Percentiles rank a stretch among this genome's conserved stretches.
Conservation (phyloP, 2,888 invertebrate genomes). For the Leptarthrus brevirostris region DNA sequence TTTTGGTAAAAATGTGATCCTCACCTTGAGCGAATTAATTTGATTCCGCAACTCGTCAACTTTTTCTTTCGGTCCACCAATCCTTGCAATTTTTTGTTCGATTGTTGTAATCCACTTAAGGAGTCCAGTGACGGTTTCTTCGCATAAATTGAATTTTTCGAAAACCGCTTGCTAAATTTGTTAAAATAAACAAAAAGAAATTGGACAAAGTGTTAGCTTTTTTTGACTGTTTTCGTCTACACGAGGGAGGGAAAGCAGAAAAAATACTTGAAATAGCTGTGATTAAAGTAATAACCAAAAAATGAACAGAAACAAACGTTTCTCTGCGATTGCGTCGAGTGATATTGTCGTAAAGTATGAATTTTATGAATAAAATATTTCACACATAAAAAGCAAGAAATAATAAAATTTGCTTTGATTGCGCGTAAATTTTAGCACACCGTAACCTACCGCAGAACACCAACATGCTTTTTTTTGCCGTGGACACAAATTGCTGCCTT, state of each 20-base stretch:
- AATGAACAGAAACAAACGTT: slow-evolving; percentile 14
- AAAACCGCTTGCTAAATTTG: slow-evolving; percentile 88
- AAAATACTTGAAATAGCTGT: slow-evolving; percentile 32
- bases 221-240: not conserved
- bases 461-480: not conserved
- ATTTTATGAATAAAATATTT: not conserved
- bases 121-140: slow-evolving; percentile 85
- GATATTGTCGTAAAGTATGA: slow-evolving; percentile 2
- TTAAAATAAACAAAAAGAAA: slow-evolving; percentile 44
- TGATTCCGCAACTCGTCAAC: slow-evolving; percentile 88
- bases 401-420: not conserved
- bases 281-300: slow-evolving; percentile 35
- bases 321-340: slow-evolving; percentile 35
- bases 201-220: slow-evolving; percentile 57
- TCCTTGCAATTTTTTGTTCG: slow-evolving; percentile 85
- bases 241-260: slow-evolving; percentile 10
- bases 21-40: slow-evolving; percentile 86
- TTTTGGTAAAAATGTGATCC: not conserved
- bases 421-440: not conserved
- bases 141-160: slow-evolving; percentile 92
- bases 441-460: not conserved
- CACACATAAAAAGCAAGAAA: not conserved
- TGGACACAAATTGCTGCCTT: not conserved
- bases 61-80: slow-evolving; percentile 88
- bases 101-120: slow-evolving; percentile 88